phyloP scores from a whole-genome alignment of 1,140 invertebrate genomes.

The Lethocerus indicus region DNA sequence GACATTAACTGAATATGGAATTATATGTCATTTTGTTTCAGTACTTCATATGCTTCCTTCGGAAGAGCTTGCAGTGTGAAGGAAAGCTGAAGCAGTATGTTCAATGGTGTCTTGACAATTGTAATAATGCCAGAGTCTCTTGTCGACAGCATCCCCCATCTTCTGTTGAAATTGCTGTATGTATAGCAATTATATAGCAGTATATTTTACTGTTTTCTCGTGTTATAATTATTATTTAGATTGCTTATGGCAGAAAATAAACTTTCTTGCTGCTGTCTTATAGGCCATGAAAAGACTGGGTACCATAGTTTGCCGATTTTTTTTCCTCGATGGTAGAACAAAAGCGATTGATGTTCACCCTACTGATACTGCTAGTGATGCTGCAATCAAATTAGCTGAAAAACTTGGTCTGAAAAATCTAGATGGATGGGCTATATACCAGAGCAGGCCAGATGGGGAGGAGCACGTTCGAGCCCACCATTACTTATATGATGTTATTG shows the following conservation, averaged over 20 bases:
- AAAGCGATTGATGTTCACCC: slow-evolving; percentile 92
- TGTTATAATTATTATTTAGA: neutral
- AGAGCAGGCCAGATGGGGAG: slow-evolving; percentile 64
- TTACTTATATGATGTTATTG: slow-evolving; percentile 86
- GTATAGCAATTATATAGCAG: slow-evolving; percentile 19
- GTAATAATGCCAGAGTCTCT: slow-evolving; percentile 67
- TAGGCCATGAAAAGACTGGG: slow-evolving; percentile 77
- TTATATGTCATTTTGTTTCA: slow-evolving; percentile 25
- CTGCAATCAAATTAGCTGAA: slow-evolving; percentile 72
- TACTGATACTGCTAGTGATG: slow-evolving; percentile 81
- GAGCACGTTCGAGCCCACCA: slow-evolving; percentile 85
- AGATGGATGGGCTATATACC: slow-evolving; percentile 90
- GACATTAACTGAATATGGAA: no score
- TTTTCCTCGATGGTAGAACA: slow-evolving; percentile 86
- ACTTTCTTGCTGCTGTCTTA: neutral
- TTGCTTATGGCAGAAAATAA: slow-evolving; percentile 1
- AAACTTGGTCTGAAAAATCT: slow-evolving; percentile 66
- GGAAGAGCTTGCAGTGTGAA: slow-evolving; percentile 49
- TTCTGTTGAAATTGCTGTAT: slow-evolving; percentile 80
- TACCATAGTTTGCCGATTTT: slow-evolving; percentile 87
- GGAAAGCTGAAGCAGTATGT: slow-evolving; percentile 68
- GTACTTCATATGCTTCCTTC: slow-evolving; percentile 63
- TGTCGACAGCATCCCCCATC: slow-evolving; percentile 73
- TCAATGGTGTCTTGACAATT: slow-evolving; percentile 87
- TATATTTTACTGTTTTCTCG: neutral